Evolutionary conservation across 2,888 invertebrate species (phyloP), one percentile per base, ranked within the genome.

Genomic region (Amphipyra berbera): DNA sequence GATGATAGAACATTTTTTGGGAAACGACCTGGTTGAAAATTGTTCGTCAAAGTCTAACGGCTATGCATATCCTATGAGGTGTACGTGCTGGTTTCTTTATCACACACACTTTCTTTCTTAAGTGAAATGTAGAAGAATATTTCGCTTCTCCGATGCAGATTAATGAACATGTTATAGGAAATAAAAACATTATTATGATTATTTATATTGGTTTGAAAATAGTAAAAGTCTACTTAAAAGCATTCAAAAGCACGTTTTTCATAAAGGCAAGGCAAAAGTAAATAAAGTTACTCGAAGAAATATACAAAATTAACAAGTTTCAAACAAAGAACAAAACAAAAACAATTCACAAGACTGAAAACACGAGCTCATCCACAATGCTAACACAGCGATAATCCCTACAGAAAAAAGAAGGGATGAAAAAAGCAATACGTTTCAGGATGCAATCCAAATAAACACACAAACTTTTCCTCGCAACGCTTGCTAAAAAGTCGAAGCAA

Each of bases 401-500:
- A 15, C 7, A 59, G 52, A 53, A 62, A 61, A 42, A 65, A 47
- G 46, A 35, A 53, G 42, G 35, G 33, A 47, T 37, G 12, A 38
- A 71, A 59, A 75, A 72, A 52, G 67, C 47, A 72, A 73, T 76
- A 66, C 62, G 41, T 58, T 66, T 54, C 64, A 59, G 68, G 61
- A 68, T 61, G 73, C 70, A 63, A 68, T 59, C 55, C 56, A 64
- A 80, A 79, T 71, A 73, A 79, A 80, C 56, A 67, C 15, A 59
- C 38, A 63, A 73, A 80, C 41, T 73, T 30, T 64, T 49, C 48
- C 61, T 70, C 41, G 53, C 61, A 74, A 71, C 63, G 57, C 55
- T 68, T 60, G 42, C 67, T 78, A 68, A 78, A 74, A 78, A 78
- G 61, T 81, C 68, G 59, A 66, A 78, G 52, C 48, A 77, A 68